phyloP scores from a whole-genome alignment of 64 coral and sea anemone species.

The Hydrozoanthus tunicans region DNA sequence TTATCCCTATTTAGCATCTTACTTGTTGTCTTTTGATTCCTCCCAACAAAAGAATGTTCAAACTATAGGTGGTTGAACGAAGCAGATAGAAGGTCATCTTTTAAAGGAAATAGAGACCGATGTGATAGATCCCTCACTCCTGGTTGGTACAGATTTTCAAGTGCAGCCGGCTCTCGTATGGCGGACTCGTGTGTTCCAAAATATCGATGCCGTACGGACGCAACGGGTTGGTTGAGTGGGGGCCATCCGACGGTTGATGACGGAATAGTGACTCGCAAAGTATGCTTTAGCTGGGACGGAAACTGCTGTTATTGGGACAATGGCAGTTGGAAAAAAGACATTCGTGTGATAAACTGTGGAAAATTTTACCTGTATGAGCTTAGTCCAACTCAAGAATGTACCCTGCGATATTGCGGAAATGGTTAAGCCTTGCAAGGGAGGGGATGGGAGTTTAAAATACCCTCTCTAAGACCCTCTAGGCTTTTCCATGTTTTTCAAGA shows the following conservation, averaged over 20 bases:
- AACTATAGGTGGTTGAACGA: background rate
- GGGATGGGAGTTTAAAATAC: too few species aligned
- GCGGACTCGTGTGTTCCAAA: conserved; percentile 10
- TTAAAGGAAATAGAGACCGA: background rate
- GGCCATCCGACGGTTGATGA: conserved; percentile 5
- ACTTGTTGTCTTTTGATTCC: background rate
- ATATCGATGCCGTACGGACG: background rate
- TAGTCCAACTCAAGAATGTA: background rate
- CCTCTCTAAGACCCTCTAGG: too few species aligned
- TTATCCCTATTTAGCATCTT: background rate
- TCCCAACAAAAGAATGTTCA: background rate
- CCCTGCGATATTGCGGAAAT: background rate
- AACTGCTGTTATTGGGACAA: background rate
- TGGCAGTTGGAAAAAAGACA: background rate
- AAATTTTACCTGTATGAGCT: background rate
- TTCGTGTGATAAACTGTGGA: background rate
- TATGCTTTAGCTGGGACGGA: background rate
- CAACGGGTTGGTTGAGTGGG: background rate
- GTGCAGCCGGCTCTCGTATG: conserved; percentile 15
- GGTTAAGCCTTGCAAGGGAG: background rate
- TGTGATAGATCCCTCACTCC: background rate
- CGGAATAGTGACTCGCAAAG: background rate
- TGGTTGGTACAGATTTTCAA: conserved; percentile 15
- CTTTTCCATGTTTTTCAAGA: too few species aligned
- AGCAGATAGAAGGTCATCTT: background rate